phyloP scores from a whole-genome alignment of 2,888 invertebrate species.

The Priocnemis perturbator region DNA sequence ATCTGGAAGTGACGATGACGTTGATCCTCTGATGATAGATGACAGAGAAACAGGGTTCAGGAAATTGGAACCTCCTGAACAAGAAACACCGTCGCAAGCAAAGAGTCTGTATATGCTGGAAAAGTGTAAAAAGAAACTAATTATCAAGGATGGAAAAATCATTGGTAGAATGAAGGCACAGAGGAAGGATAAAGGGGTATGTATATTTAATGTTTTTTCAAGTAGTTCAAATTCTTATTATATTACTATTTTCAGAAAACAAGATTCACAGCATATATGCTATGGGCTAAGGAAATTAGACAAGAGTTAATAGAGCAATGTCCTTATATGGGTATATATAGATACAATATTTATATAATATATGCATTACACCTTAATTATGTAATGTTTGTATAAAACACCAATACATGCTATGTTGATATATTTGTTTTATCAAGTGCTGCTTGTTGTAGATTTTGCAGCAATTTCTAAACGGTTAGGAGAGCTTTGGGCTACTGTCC shows the following conservation, averaged over 20 bases:
- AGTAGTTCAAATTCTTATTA: too few relatives aligned
- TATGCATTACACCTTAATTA: conserved; percentile 19
- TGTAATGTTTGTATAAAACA: neutral
- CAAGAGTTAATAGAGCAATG: conserved; percentile 83
- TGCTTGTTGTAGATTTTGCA: conserved; percentile 81
- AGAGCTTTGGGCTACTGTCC: conserved; percentile 92
- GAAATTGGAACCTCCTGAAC: conserved; percentile 76
- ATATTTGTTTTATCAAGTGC: conserved; percentile 38
- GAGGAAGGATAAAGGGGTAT: conserved; percentile 86
- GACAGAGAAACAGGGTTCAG: conserved; percentile 76
- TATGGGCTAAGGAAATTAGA: conserved; percentile 91
- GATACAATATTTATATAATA: conserved; percentile 18
- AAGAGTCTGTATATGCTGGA: conserved; percentile 87
- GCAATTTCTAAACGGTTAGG: conserved; percentile 89
- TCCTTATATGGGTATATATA: conserved; percentile 82
- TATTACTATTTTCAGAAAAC: conserved; percentile 77
- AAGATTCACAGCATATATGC: conserved; percentile 91
- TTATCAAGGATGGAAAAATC: conserved; percentile 82
- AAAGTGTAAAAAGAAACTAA: conserved; percentile 85
- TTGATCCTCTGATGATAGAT: conserved; percentile 73
- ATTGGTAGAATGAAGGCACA: conserved; percentile 85
- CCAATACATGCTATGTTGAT: conserved; percentile 18
- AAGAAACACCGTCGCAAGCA: conserved; percentile 75
- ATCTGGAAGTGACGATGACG: conserved; percentile 71
- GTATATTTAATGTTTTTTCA: conserved; percentile 36